Evolutionary conservation across 2,797 vertebrate species (phyloP).

Genomic region (Prionace glauca): DNA sequence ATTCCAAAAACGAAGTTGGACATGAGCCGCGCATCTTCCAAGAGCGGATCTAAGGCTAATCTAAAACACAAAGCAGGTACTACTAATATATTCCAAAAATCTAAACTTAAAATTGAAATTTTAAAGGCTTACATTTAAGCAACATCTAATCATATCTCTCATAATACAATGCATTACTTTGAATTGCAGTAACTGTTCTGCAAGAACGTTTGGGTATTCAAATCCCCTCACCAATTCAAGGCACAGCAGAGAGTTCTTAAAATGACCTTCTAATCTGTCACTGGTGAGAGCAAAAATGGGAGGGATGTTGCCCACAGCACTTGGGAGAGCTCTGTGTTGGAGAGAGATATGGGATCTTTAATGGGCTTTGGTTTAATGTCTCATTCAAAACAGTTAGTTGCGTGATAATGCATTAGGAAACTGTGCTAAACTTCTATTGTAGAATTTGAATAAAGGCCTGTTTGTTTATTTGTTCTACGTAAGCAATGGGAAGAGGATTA

Average conservation of each 20-base stretch:
- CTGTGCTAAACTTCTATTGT: background rate
- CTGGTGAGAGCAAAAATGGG: background rate
- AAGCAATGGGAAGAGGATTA: background rate
- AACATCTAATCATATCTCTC: background rate
- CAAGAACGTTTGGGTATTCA: background rate
- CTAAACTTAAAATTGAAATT: background rate
- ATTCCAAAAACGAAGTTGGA: slow-evolving; percentile 91
- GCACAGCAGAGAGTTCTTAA: background rate
- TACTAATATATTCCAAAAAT: background rate
- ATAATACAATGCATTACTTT: background rate
- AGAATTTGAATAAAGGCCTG: background rate
- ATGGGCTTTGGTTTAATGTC: background rate
- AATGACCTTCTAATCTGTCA: background rate
- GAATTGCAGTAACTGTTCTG: background rate
- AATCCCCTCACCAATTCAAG: background rate
- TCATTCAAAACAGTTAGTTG: background rate
- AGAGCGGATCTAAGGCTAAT: slow-evolving; percentile 83
- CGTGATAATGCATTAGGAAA: background rate
- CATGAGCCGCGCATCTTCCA: slow-evolving; percentile 84
- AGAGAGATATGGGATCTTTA: background rate
- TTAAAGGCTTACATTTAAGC: background rate
- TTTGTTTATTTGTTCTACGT: background rate
- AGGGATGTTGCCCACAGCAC: background rate
- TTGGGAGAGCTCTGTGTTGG: background rate
- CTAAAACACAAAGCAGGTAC: slow-evolving; percentile 88